Percentiles rank a stretch among this genome's conserved stretches.
Conservation (phyloP, 2,888 invertebrate species). For the Drosophila kambysellisi region DNA sequence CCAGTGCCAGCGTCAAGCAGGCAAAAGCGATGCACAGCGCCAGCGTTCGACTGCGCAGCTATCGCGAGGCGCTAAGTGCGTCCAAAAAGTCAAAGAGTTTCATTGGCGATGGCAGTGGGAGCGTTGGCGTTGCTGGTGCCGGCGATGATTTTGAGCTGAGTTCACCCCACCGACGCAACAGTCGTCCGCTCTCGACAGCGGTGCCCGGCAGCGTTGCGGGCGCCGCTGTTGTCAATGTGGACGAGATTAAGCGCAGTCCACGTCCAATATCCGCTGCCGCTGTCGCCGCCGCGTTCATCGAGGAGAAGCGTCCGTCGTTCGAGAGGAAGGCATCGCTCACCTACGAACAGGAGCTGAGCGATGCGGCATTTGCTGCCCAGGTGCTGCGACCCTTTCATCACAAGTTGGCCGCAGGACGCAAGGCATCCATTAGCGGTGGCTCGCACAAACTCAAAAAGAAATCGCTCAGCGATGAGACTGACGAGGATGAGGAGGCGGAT, state of each 20-base stretch:
- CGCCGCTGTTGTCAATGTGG: slow-evolving; percentile 75
- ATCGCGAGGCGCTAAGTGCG: slow-evolving; percentile 84
- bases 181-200: slow-evolving; percentile 83
- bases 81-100: slow-evolving; percentile 85
- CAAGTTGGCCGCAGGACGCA: slow-evolving; percentile 80
- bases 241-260: slow-evolving; percentile 85
- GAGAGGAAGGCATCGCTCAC: slow-evolving; percentile 83
- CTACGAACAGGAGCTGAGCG: slow-evolving; percentile 84
- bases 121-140: slow-evolving; percentile 24
- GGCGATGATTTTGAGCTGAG: slow-evolving; percentile 84
- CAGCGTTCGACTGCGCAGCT: slow-evolving; percentile 84
- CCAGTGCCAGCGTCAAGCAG: slow-evolving; percentile 83
- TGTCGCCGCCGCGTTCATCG: slow-evolving; percentile 82
- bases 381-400: slow-evolving; percentile 84
- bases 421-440: slow-evolving; percentile 80
- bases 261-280: slow-evolving; percentile 83
- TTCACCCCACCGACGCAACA: slow-evolving; percentile 85
- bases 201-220: slow-evolving; percentile 49
- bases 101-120: slow-evolving; percentile 82
- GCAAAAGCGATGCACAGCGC: slow-evolving; percentile 84
- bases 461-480: slow-evolving; percentile 85
- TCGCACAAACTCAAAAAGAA: slow-evolving; percentile 83
- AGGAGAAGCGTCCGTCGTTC: slow-evolving; percentile 85
- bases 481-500: slow-evolving; percentile 87
- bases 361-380: slow-evolving; percentile 84